Evolutionary conservation across 1,140 invertebrate genomes (phyloP), one percentile per base, ranked within the genome.

Genomic region (Papilio aristodemus): DNA sequence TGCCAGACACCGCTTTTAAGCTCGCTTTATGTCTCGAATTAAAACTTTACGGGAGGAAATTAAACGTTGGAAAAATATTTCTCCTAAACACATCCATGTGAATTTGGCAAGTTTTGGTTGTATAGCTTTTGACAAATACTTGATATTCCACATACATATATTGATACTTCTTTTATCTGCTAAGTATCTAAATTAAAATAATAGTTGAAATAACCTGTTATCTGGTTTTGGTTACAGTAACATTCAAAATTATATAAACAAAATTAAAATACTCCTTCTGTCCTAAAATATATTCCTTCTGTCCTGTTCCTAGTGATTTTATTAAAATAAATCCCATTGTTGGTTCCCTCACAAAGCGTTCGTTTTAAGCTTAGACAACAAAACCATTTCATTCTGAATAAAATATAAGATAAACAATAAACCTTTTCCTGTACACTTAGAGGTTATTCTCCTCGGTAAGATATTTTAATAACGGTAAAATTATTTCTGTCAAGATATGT

Each of bases 21-120:
- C 81, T 77, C 85, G 84, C 86, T 87, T 84, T 87, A 88, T 85
- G 81, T 87, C 84, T 81, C 84, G 80, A 88, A 88, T 86, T 86
- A 89, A 88, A 89, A 89, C 85, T 86, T 87, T 87, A 87, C 85
- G 80, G 78, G 76, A 89, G 85, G 83, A 89, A 87, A 91, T 89
- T 88, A 89, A 89, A 86, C 83, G 83, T 81, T 78, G 78, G 78
- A 89, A 89, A 87, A 87, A 89, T 79, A 68, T 73, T 71, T 60
- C 77, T 67, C 67, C 75, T 77, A 69, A 67, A 43, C 46, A 63
- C 41, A 60, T 68, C 67, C 22, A n/a, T 19, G 11, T 37, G n/a
- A n/a, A 46, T 64, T 66, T 19, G 41, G 41, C n/a, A 43, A 36
- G 60, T 41, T 72, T 67, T 67, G 50, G 68, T 46, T 68, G 67